Percentiles rank a stretch among this genome's conserved stretches.
Evolutionary conservation across 2,113 vertebrate species (phyloP).

Genomic region (Plotosus lineatus): DNA sequence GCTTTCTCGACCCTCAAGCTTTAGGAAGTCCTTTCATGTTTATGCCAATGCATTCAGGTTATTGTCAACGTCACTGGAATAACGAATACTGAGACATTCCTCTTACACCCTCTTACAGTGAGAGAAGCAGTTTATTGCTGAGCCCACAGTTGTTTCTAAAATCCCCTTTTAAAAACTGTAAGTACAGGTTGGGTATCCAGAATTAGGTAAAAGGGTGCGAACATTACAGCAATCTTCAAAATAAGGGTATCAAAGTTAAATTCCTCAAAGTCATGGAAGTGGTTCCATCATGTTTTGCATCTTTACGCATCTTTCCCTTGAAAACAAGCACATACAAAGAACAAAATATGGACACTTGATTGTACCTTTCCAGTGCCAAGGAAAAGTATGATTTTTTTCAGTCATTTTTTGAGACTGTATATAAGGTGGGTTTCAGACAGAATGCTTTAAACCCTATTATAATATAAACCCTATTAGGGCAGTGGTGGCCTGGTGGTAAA

Average conservation of each 20-base stretch:
- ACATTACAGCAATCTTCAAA: not conserved
- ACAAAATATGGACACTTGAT: not conserved
- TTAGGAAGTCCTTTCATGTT: slow-evolving; percentile 7
- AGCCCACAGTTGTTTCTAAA: slow-evolving; percentile 26
- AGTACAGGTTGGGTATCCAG: not conserved
- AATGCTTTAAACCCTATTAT: too few species aligned
- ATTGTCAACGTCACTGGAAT: slow-evolving; percentile 14
- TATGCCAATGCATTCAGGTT: slow-evolving; percentile 43
- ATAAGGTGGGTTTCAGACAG: not conserved
- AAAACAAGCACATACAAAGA: not conserved
- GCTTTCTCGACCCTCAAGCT: slow-evolving; percentile 4
- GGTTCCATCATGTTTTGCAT: not conserved
- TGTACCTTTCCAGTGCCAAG: not conserved
- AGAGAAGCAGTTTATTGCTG: not conserved
- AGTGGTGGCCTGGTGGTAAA: too few species aligned
- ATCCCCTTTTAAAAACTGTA: slow-evolving; percentile 13
- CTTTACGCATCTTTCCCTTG: not conserved
- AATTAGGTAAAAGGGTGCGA: not conserved
- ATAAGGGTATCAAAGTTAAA: not conserved
- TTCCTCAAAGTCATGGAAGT: not conserved
- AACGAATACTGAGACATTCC: slow-evolving; percentile 28
- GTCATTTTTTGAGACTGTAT: not conserved
- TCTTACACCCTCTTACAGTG: slow-evolving; percentile 7
- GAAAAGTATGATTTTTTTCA: not conserved
- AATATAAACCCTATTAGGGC: too few species aligned